Evolutionary conservation across 2,888 invertebrate species (phyloP).

Genomic region (Beris chalybata): DNA sequence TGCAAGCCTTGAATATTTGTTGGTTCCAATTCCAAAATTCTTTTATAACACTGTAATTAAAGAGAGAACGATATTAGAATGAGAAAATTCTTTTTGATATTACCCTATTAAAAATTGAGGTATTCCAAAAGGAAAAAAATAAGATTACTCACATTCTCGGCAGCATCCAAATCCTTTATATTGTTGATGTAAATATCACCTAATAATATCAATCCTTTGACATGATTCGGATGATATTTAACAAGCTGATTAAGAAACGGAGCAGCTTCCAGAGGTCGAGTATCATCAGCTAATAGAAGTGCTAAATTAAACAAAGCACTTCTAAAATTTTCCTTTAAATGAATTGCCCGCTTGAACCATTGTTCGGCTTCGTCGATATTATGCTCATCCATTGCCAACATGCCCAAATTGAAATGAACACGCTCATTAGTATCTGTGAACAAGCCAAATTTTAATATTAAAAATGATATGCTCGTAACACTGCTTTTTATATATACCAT

Average conservation of each 20-base stretch:
- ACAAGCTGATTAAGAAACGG: conserved; percentile 90
- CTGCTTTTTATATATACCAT: conserved; percentile 54
- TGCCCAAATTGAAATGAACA: conserved; percentile 92
- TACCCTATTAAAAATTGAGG: too few relatives aligned
- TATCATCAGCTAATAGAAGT: conserved; percentile 82
- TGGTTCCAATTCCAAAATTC: conserved; percentile 84
- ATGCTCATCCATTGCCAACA: conserved; percentile 95
- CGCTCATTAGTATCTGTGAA: conserved; percentile 76
- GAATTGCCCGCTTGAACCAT: conserved; percentile 88
- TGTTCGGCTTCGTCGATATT: conserved; percentile 86
- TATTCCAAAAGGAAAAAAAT: neutral
- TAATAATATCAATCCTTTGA: conserved; percentile 88
- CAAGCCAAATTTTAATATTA: neutral
- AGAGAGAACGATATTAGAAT: neutral
- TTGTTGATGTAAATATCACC: conserved; percentile 97
- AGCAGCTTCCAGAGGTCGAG: conserved; percentile 86
- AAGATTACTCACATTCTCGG: conserved; percentile 75
- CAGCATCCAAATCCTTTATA: conserved; percentile 90
- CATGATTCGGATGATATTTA: conserved; percentile 88
- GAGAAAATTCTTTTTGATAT: too few relatives aligned
- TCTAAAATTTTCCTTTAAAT: conserved; percentile 84
- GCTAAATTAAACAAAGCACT: conserved; percentile 95
- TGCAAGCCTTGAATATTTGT: conserved; percentile 92
- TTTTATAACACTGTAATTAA: conserved; percentile 77
- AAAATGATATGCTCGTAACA: neutral